Conservation (phyloP, 2,888 invertebrate species). For the Eupithecia exiguata region DNA sequence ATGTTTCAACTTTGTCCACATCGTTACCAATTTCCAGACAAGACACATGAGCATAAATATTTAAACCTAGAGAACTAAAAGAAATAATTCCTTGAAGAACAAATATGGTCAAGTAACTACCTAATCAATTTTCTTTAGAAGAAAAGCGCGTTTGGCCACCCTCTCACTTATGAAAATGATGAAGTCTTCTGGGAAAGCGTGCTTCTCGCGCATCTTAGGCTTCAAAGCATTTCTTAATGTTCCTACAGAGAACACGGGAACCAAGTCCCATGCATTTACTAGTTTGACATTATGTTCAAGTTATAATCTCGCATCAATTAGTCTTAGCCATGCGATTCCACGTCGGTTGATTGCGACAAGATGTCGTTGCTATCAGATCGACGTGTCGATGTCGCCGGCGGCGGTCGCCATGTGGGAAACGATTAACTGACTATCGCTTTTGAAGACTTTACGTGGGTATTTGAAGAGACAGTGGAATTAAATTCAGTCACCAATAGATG, state of each 20-base stretch:
- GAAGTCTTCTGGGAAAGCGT: too few relatives aligned
- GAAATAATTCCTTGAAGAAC: not conserved
- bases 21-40: not conserved
- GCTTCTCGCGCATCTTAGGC: too few relatives aligned
- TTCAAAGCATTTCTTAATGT: not conserved
- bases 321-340: slow-evolving; percentile 73
- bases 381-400: slow-evolving; percentile 72
- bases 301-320: slow-evolving; percentile 70
- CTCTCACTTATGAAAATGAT: not conserved
- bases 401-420: slow-evolving; percentile 71
- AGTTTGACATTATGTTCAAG: not conserved
- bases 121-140: not conserved
- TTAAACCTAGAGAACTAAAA: not conserved
- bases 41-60: not conserved
- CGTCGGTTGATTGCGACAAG: slow-evolving; percentile 70
- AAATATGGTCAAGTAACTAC: not conserved
- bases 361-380: slow-evolving; percentile 79
- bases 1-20: not conserved
- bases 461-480: not conserved
- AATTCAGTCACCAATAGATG: not conserved
- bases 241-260: not conserved
- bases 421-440: slow-evolving; percentile 22
- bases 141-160: not conserved
- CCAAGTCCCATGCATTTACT: not conserved
- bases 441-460: slow-evolving; percentile 5